Base-by-base conservation (phyloP, 2,888 invertebrate genomes). In the Synanthedon vespiformis region DNA sequence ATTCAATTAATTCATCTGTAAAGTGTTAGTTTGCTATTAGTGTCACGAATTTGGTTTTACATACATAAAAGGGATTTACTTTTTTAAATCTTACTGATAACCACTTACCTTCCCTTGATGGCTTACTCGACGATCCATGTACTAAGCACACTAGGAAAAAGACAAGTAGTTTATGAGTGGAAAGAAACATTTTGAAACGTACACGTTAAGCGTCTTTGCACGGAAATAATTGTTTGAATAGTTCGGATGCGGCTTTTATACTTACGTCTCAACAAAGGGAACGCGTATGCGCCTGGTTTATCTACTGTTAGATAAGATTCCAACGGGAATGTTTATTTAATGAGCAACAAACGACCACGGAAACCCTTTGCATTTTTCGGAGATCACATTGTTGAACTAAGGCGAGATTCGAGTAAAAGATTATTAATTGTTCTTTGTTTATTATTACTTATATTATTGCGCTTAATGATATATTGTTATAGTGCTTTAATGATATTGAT, bases 291-390 rank as follows among this genome's bases (percentile, higher is more conserved):
- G 65, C 72, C 74, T 34, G 10, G 4, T 22, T 34, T 85, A 86
- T 86, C 85, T 79, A 58, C 51, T 53, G 50, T 11, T 61, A 81
- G 87, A 86, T 87, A 86, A 85, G 70, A 60, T 58, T 56, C 59
- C 59, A 65, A 68, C 68, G 78, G 81, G 79, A 86, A 87, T 86
- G 83, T 87, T 86, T 84, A 76, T 76, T 61, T 86, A 82, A 84
- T 80, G 83, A 78, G 75, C 62, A 63, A 73, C 66, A 69, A 72
- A 74, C 70, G 70, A 73, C 72, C 64, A 61, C 63, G 64, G 61
- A 61, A 64, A 70, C 64, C 57, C 68, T 68, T 76, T 72, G 72
- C 70, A 77, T 73, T 72, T 74, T 63, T 63, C 60, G 54, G 55
- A 53, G n/a, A 50, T 50, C 50, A n/a, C 12, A 44, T 44, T 13